Evolutionary conservation across 1,140 invertebrate species (phyloP), one percentile per base, ranked within the genome.

Genomic region (Drosophila elegans): DNA sequence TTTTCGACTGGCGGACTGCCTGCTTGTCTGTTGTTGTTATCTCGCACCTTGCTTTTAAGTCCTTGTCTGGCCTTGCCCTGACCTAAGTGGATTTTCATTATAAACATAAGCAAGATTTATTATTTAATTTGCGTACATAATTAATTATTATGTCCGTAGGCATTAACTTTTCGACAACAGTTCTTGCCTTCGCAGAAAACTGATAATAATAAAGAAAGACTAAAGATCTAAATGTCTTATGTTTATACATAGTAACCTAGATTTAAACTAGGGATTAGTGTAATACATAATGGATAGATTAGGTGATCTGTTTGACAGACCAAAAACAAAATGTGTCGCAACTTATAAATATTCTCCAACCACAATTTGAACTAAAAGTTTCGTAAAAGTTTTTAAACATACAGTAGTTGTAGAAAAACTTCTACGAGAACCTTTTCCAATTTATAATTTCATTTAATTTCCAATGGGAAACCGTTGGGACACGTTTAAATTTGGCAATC

Each of bases 51-150:
- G 27, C 52, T 44, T 49, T 57, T 36, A 6, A 6, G 54, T 38
- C 32, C 39, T 41, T 48, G 54, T 41, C 16, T 41, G 42, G 27
- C 29, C 46, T 25, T 39, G 60, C 53, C 29, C 46, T 68, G 29
- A 25, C 34, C 67, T 82, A 80, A 82, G 73, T 82, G 62, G 78
- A 73, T 82, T 82, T 80, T 73, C 52, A 80, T 82, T 81, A 77
- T 63, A 82, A 62, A 68, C 66, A 64, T 57, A 66, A 53, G 49
- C 67, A 64, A 68, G 78, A 82, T 82, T 82, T 82, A 82, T 80
- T 73, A 82, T 82, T 77, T 73, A 77, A 82, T 77, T 82, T 74
- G 73, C 29, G 29, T n/a, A 11, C 48, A 32, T 51, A 51, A 51
- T 34, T 32, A 13, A 27, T 51, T 13, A 51, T 51, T 34, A 34